Evolutionary conservation across 2,888 invertebrate species (phyloP).

Genomic region (Orthonevra nobilis): DNA sequence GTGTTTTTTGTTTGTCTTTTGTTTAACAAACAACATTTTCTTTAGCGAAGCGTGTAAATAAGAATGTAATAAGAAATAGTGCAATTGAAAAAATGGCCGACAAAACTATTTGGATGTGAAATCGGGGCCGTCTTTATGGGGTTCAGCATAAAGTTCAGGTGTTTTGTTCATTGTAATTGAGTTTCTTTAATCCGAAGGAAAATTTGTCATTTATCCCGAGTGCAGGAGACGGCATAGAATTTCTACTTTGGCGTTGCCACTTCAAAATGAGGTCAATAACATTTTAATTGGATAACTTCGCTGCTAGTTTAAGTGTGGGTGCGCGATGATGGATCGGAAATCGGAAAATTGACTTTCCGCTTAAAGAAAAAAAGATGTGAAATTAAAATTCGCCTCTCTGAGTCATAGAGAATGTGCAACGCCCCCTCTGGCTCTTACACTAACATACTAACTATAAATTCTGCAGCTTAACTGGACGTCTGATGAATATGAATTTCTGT

Average conservation of each 20-base stretch:
- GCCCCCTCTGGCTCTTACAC: too few relatives aligned
- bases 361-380: neutral
- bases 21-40: too few relatives aligned
- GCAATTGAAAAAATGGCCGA: conserved; percentile 63
- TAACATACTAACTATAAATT: too few relatives aligned
- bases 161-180: conserved; percentile 15
- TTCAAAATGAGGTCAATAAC: conserved; percentile 67
- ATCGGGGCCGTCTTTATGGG: neutral
- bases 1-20: conserved; percentile 14
- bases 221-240: too few relatives aligned
- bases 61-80: conserved; percentile 11
- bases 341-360: conserved; percentile 13
- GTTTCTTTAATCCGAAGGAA: neutral
- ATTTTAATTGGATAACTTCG: conserved; percentile 53
- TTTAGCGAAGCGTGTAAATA: conserved; percentile 41
- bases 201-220: conserved; percentile 15
- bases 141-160: neutral
- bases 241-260: too few relatives aligned
- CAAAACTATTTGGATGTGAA: neutral
- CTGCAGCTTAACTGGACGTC: neutral
- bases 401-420: conserved; percentile 9
- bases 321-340: neutral
- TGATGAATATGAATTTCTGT: neutral
- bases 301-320: conserved; percentile 35
- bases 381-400: neutral